These are phyloP conservation scores for Vipera ursinii DNA, from an alignment of 2,797 vertebrate genomes.

Conservation along the genomic window DNA sequence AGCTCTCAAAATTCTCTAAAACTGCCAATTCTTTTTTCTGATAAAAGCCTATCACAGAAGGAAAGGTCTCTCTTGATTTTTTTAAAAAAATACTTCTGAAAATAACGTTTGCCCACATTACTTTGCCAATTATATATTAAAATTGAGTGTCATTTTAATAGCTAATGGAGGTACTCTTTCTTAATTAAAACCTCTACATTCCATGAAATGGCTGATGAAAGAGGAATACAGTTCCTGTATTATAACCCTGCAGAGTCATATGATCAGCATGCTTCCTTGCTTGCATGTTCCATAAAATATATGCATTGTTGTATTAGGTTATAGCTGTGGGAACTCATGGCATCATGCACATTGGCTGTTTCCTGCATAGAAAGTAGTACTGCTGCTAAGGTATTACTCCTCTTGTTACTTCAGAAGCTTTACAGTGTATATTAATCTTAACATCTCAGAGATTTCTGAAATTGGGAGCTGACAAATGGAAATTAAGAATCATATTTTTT, in stretches of 20 bases:
- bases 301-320: constrained; percentile 44
- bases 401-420: constrained; percentile 17
- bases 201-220: constrained; percentile 27
- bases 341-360: constrained; percentile 32
- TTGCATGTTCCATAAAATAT: constrained; percentile 43
- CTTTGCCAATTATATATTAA: constrained; percentile 9
- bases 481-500: constrained; percentile 17
- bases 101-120: not conserved
- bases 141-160: constrained; percentile 25
- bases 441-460: constrained; percentile 20
- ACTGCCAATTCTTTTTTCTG: not conserved
- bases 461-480: constrained; percentile 12
- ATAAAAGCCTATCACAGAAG: not conserved
- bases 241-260: constrained; percentile 13
- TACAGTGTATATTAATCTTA: not conserved
- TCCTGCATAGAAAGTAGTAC: not conserved
- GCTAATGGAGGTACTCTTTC: not conserved
- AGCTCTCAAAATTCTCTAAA: not conserved
- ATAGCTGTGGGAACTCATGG: not conserved
- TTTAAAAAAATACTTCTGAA: not conserved
- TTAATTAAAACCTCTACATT: constrained; percentile 18
- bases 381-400: constrained; percentile 19
- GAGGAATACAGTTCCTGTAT: constrained; percentile 59
- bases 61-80: constrained; percentile 8
- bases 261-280: constrained; percentile 61